These are phyloP conservation scores for Romanogobio albipinnatus DNA, from an alignment of 2,113 vertebrate species.

Conservation along the genomic window DNA sequence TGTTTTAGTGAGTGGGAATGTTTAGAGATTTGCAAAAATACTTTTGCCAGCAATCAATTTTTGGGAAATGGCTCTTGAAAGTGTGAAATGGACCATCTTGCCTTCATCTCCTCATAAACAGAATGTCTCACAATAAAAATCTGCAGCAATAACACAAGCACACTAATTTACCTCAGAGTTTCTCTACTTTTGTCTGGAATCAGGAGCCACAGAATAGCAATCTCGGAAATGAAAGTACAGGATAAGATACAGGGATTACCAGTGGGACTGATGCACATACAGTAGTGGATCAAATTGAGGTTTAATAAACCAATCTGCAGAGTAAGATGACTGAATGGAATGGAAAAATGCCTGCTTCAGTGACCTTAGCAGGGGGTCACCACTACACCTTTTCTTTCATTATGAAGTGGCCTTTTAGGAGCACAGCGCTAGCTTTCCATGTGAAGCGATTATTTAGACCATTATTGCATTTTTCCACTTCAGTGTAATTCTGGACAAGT, in stretches of 20 bases:
- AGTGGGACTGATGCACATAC: conserved; percentile 16
- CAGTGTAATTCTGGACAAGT: conserved; percentile 41
- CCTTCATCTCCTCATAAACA: not conserved
- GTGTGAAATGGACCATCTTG: not conserved
- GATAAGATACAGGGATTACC: conserved; percentile 20
- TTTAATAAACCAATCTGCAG: conserved; percentile 31
- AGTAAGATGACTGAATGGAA: conserved; percentile 20
- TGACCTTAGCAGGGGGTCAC: conserved; percentile 32
- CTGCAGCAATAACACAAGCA: not conserved
- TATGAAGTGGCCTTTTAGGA: conserved; percentile 39
- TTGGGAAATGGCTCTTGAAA: not conserved
- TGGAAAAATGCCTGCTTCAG: not conserved
- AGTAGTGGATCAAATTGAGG: conserved; percentile 18
- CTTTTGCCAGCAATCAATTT: not conserved
- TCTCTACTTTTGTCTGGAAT: not conserved
- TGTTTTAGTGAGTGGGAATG: too few species aligned
- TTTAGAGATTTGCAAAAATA: too few species aligned
- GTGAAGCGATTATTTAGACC: conserved; percentile 46
- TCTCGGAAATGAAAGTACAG: conserved; percentile 26
- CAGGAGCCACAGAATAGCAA: not conserved
- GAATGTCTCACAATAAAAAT: not conserved
- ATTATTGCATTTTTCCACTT: conserved; percentile 45
- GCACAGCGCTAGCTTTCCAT: conserved; percentile 20
- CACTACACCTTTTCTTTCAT: conserved; percentile 16
- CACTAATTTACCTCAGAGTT: not conserved